Conservation (phyloP, 2,113 vertebrate species). For the Mastomys coucha region DNA sequence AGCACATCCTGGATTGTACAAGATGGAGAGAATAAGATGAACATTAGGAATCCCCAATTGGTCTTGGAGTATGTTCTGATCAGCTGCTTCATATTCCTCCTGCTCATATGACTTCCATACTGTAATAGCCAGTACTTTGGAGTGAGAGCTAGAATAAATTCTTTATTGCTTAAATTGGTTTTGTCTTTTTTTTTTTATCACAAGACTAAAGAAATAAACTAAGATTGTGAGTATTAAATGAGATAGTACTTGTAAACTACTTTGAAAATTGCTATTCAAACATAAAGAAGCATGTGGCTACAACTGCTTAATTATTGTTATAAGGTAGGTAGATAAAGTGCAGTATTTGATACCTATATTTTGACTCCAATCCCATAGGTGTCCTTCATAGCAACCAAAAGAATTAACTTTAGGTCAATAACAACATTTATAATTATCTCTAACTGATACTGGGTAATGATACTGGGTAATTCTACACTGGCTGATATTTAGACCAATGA, state of each 20-base stretch:
- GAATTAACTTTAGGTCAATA: conserved; percentile 24
- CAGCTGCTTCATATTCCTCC: not conserved
- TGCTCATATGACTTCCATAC: not conserved
- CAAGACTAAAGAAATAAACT: not conserved
- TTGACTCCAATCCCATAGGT: not conserved
- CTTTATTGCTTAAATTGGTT: not conserved
- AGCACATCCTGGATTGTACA: not conserved
- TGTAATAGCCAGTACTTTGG: too few relatives aligned
- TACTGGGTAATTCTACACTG: conserved; percentile 1
- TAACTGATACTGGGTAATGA: conserved; percentile 28
- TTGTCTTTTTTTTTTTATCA: not conserved
- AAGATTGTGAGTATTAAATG: not conserved
- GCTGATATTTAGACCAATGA: conserved; percentile 11
- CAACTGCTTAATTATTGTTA: not conserved
- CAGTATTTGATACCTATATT: not conserved
- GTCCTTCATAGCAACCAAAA: not conserved
- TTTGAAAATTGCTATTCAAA: not conserved
- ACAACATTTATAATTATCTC: not conserved
- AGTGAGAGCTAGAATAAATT: not conserved
- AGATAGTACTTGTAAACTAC: not conserved
- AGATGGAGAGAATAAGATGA: not conserved
- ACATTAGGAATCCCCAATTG: not conserved
- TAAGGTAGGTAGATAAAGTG: not conserved
- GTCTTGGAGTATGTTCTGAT: not conserved
- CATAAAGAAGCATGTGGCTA: not conserved